Base-by-base conservation (phyloP, 1,140 invertebrate species). In the Neuroterus valhalla region DNA sequence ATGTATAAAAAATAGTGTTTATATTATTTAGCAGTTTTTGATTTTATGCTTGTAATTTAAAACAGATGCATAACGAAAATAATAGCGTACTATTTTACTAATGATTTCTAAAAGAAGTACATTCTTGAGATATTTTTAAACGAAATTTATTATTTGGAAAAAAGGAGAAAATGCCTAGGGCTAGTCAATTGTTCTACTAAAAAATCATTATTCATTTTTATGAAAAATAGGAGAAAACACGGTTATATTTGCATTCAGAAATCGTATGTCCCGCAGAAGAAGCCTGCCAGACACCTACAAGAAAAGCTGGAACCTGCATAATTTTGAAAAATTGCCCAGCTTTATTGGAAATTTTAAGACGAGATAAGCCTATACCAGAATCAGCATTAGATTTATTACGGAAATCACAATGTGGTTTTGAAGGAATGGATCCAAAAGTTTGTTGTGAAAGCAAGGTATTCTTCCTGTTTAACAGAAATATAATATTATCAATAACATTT, bases 351-450 rank as follows among this genome's bases (percentile, higher is more conserved):
- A 31, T 26, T 62, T 14, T 62, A 6, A 62, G 31, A 38, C 26
- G 55, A 62, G 55, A 62, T 2, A 26, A 26, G 31, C 55, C 31
- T 6, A 31, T 26, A 5, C 31, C 55, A 5, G 14, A 62, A 26
- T 62, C 55, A 31, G n/a, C 55, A 31, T 62, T 62, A 23, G 15
- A 31, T 21, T 88, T 83, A 19, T 77, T 93, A 1, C 76, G 80
- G 19, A 67, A 82, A 2, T 89, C 89, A 2, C 85, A 91, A 15
- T 93, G 92, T 72, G 92, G 92, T 17, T 93, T 90, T 76, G 87
- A 91, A 0, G 91, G 89, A 1, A 83, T 45, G 0, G 74, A 81
- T 31, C 90, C 92, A 0, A 91, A 91, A 87, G 91, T 93, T 17
- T 92, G 92, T 74, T 92, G 92, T 75, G 70, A 83, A 76, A 31